These are phyloP conservation scores for Oryzias sinensis DNA, from an alignment of 2,797 vertebrate species.

Conservation along the genomic window DNA sequence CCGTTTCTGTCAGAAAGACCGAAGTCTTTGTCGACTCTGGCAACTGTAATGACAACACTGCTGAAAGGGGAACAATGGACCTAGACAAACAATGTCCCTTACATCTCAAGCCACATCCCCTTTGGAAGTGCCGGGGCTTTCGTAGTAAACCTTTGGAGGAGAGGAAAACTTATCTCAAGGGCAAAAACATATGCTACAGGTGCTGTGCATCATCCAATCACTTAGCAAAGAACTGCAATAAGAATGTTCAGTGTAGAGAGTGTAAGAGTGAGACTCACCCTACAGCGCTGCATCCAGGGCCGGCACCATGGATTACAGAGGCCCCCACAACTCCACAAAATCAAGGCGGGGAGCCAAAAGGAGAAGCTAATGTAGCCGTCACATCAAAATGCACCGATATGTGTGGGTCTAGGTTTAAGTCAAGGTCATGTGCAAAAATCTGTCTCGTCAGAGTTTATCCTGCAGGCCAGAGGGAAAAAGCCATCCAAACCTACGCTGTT, in stretches of 20 bases:
- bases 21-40: too few species aligned
- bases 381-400: not conserved
- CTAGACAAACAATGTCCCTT: too few species aligned
- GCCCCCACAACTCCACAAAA: not conserved
- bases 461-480: not conserved
- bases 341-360: not conserved
- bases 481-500: not conserved
- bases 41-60: too few species aligned
- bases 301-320: not conserved
- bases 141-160: not conserved
- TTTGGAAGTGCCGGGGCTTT: not conserved
- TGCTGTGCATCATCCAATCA: conserved; percentile 9
- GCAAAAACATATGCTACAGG: conserved; percentile 4
- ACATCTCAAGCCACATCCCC: conserved; percentile 7
- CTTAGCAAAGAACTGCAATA: not conserved
- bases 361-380: not conserved
- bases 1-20: too few species aligned
- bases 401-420: not conserved
- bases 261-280: not conserved
- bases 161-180: conserved; percentile 13
- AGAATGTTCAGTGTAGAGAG: conserved; percentile 3
- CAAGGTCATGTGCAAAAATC: conserved; percentile 3
- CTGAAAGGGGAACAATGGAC: not conserved
- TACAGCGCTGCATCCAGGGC: conserved; percentile 1
- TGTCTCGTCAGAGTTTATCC: conserved; percentile 5